Evolutionary conservation across 2,797 vertebrate species (phyloP).

Genomic region (Calcarius lapponicus): DNA sequence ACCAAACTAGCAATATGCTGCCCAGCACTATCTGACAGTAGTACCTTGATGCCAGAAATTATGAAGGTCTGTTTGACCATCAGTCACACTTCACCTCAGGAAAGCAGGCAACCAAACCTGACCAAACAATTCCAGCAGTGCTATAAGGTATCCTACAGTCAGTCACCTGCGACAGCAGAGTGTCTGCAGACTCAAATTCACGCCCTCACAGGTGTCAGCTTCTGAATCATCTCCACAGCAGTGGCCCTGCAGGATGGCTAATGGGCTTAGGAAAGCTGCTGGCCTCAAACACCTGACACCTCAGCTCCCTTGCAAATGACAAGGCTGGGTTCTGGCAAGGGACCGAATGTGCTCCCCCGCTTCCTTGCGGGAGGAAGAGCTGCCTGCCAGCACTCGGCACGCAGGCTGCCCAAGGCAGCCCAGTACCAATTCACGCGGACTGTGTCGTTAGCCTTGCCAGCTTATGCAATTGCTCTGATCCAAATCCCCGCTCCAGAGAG

Average conservation of each 20-base stretch:
- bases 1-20: background rate
- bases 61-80: background rate
- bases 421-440: background rate
- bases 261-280: background rate
- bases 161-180: background rate
- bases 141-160: background rate
- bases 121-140: background rate
- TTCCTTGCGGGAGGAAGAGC: background rate
- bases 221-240: background rate
- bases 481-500: background rate
- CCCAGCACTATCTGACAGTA: background rate
- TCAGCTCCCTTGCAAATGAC: background rate
- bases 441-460: background rate
- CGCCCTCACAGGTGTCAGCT: background rate
- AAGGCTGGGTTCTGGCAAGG: background rate
- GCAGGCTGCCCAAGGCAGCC: background rate
- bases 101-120: background rate
- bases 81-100: background rate
- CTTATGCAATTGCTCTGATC: constrained; percentile 46
- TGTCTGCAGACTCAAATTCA: background rate
- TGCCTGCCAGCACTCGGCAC: background rate
- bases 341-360: background rate
- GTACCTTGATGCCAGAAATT: background rate
- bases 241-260: background rate
- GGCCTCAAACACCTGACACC: background rate